Percentiles rank a stretch among this genome's conserved stretches.
These are phyloP conservation scores for Amazona guildingii DNA, from an alignment of 2,113 vertebrate genomes.

Conservation along the genomic window DNA sequence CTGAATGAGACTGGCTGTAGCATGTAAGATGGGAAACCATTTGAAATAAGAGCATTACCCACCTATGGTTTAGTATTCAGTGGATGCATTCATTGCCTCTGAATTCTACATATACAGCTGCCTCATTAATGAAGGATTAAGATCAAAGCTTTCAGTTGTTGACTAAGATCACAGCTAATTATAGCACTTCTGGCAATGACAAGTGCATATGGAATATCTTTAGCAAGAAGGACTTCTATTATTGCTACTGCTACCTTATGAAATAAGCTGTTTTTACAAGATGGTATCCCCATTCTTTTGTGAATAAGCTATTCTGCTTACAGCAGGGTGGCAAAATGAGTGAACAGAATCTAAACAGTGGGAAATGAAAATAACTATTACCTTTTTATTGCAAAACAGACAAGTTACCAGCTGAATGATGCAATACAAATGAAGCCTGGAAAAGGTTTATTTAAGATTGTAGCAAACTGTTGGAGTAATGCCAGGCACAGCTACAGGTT, in stretches of 20 bases:
- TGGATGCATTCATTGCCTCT: not conserved
- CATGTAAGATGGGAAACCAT: not conserved
- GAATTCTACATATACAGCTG: not conserved
- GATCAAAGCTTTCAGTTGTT: conserved; percentile 11
- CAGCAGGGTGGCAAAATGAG: not conserved
- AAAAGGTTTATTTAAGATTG: not conserved
- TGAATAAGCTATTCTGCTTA: not conserved
- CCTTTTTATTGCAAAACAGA: not conserved
- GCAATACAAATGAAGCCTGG: not conserved
- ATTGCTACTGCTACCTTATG: not conserved
- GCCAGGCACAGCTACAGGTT: too few relatives aligned
- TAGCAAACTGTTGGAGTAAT: not conserved
- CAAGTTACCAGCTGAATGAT: not conserved
- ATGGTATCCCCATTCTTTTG: not conserved
- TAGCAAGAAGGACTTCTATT: not conserved
- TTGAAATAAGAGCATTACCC: not conserved
- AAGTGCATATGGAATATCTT: not conserved
- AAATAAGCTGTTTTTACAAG: not conserved
- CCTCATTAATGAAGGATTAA: not conserved
- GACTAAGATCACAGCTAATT: conserved; percentile 17
- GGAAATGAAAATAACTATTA: not conserved
- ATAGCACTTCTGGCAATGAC: not conserved
- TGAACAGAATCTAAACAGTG: not conserved
- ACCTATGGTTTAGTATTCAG: not conserved
- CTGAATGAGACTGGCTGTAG: not conserved